phyloP scores from a whole-genome alignment of 2,888 invertebrate species.

The Agonopterix arenella region DNA sequence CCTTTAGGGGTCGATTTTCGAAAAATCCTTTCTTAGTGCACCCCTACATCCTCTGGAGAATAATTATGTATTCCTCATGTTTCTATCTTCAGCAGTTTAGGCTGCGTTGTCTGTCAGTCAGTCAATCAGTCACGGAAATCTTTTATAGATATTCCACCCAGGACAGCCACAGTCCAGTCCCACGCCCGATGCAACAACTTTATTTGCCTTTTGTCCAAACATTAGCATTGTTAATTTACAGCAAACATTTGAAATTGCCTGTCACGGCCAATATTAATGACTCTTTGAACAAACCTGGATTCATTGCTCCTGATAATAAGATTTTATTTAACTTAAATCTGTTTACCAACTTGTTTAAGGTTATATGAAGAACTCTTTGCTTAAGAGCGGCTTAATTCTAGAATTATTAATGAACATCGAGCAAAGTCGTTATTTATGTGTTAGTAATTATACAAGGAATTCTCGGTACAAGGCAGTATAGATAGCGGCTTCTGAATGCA shows the following conservation, averaged over 20 bases:
- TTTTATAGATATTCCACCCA: background rate
- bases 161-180: conserved; percentile 11
- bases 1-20: too few species aligned
- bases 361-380: conserved; percentile 9
- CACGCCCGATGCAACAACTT: conserved; percentile 20
- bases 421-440: conserved; percentile 12
- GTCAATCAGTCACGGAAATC: too few species aligned
- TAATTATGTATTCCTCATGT: too few species aligned
- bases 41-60: too few species aligned
- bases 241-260: conserved; percentile 50
- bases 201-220: conserved; percentile 32
- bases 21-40: too few species aligned
- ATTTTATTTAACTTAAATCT: conserved; percentile 9
- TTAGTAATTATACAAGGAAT: conserved; percentile 8
- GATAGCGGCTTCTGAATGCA: too few species aligned
- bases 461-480: background rate
- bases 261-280: conserved; percentile 55
- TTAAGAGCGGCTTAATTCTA: conserved; percentile 13
- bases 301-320: conserved; percentile 7
- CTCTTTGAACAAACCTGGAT: conserved; percentile 33
- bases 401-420: conserved; percentile 18
- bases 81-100: too few species aligned
- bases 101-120: too few species aligned
- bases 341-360: conserved; percentile 8
- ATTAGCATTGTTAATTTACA: conserved; percentile 47